Percentiles rank a stretch among this genome's conserved stretches.
phyloP scores from a whole-genome alignment of 2,888 invertebrate genomes.

The Spicauda simplicius region DNA sequence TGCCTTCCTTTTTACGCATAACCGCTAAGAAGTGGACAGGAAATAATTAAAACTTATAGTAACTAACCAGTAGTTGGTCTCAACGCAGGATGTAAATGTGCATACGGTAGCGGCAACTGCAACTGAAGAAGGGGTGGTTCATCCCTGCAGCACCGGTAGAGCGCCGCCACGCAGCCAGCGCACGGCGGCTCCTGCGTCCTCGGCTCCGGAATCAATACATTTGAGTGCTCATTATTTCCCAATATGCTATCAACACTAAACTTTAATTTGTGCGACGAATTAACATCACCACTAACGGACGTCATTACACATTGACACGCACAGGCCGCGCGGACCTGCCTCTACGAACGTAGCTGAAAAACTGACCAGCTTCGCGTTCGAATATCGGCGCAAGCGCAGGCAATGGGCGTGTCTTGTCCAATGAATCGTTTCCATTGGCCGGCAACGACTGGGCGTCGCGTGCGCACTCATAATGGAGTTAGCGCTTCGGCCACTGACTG shows the following conservation, averaged over 20 bases:
- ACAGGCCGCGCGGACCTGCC: conserved; percentile 45
- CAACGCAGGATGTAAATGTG: conserved; percentile 76
- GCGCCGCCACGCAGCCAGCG: conserved; percentile 87
- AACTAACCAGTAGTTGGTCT: conserved; percentile 72
- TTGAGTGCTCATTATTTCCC: conserved; percentile 69
- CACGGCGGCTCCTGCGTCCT: conserved; percentile 77
- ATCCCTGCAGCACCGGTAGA: conserved; percentile 86
- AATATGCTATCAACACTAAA: conserved; percentile 90
- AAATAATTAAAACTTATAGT: too few relatives aligned
- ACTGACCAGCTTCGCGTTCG: conserved; percentile 62
- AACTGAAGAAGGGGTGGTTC: conserved; percentile 71
- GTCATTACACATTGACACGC: conserved; percentile 57
- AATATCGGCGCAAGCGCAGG: conserved; percentile 67
- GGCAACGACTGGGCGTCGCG: conserved; percentile 59
- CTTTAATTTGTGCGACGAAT: conserved; percentile 80
- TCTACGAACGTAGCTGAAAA: conserved; percentile 64
- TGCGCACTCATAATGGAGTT: conserved; percentile 62
- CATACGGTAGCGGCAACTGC: conserved; percentile 68
- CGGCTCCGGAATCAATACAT: conserved; percentile 51
- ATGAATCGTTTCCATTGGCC: conserved; percentile 63
- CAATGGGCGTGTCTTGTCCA: conserved; percentile 65
- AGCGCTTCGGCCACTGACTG: conserved; percentile 66
- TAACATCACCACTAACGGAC: conserved; percentile 69
- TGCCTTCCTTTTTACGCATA: too few relatives aligned
- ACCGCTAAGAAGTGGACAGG: too few relatives aligned